These are phyloP conservation scores for Anoura caudifer DNA, from an alignment of 2,113 vertebrate species.

Conservation along the genomic window DNA sequence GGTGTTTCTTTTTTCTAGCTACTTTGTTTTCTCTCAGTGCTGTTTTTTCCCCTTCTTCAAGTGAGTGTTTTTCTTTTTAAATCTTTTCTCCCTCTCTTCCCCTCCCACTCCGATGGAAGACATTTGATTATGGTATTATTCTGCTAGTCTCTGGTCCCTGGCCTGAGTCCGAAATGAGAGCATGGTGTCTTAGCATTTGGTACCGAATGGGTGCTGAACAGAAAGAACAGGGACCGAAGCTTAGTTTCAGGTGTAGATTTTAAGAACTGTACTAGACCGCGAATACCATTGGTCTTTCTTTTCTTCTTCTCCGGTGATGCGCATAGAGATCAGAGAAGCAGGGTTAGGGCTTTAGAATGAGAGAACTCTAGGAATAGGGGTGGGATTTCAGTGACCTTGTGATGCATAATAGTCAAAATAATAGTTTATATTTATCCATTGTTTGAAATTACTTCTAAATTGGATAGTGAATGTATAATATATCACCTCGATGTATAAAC, in stretches of 20 bases:
- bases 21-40: not conserved
- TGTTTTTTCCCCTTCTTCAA: not conserved
- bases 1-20: not conserved
- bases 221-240: not conserved
- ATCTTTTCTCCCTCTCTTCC: not conserved
- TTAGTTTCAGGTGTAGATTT: not conserved
- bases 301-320: not conserved
- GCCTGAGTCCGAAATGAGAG: not conserved
- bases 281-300: not conserved
- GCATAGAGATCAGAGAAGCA: not conserved
- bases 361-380: not conserved
- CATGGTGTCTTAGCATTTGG: not conserved
- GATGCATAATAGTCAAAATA: not conserved
- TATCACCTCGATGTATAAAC: not conserved
- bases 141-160: not conserved
- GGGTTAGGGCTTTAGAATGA: not conserved
- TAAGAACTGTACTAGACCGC: not conserved
- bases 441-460: constrained; percentile 20
- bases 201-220: not conserved
- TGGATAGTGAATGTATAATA: not conserved
- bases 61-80: not conserved
- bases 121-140: not conserved
- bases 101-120: not conserved
- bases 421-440: not conserved
- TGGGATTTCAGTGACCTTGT: not conserved